Evolutionary conservation across 2,888 invertebrate genomes (phyloP).

Genomic region (Dynastes grantii): DNA sequence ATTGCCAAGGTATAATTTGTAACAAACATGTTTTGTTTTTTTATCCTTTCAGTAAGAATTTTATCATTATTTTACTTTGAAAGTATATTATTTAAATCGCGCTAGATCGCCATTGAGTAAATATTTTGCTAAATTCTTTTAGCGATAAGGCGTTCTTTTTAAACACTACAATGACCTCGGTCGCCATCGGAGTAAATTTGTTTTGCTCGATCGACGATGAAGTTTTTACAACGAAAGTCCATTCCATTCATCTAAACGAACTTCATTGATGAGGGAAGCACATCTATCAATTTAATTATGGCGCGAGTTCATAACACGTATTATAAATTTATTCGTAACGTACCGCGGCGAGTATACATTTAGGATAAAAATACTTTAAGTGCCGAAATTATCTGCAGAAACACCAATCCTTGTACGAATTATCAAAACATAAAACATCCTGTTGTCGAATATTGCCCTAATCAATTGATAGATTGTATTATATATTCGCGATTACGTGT

Average conservation of each 20-base stretch:
- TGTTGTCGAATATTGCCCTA: too few relatives aligned
- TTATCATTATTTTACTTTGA: neutral
- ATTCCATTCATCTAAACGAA: constrained; percentile 22
- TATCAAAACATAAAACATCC: too few relatives aligned
- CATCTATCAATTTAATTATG: neutral
- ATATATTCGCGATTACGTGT: too few relatives aligned
- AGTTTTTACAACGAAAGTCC: constrained; percentile 19
- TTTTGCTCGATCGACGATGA: constrained; percentile 16
- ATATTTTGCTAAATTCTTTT: constrained; percentile 22
- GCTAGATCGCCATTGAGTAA: neutral
- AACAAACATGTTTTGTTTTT: neutral
- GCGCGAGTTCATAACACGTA: too few relatives aligned
- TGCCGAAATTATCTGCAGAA: too few relatives aligned
- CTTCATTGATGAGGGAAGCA: constrained; percentile 18
- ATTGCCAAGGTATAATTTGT: neutral
- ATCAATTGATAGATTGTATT: too few relatives aligned
- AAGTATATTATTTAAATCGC: neutral
- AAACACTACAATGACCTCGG: constrained; percentile 27
- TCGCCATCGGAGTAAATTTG: constrained; percentile 13
- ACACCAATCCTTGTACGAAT: too few relatives aligned
- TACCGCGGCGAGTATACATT: too few relatives aligned
- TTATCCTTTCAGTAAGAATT: neutral
- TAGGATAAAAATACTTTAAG: too few relatives aligned
- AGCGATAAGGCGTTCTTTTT: constrained; percentile 22
- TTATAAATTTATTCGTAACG: too few relatives aligned